Evolutionary conservation across 37 sponge, comb jelly and placozoan species (phyloP).

Genomic region (Bolinopsis microptera): DNA sequence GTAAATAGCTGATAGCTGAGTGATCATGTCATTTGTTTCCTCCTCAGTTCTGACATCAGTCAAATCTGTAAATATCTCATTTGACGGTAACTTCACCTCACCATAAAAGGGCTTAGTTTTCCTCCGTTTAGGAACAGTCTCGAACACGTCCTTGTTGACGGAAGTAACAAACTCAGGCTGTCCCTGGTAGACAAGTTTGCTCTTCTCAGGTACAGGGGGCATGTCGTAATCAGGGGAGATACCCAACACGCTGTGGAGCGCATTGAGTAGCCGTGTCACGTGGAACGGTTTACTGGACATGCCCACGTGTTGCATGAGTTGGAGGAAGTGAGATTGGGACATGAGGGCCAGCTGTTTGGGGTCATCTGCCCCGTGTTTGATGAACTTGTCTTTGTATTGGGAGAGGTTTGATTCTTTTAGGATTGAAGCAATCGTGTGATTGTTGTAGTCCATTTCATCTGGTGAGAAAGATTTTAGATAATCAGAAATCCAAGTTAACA

Average conservation of each 20-base stretch:
- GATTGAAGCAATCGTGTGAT: not conserved
- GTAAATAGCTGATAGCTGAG: slow-evolving; percentile 45
- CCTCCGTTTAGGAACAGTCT: not conserved
- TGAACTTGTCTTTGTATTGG: not conserved
- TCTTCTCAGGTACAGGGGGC: slow-evolving; percentile 23
- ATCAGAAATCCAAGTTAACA: not conserved
- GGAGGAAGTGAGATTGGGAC: not conserved
- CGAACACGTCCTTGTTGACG: not conserved
- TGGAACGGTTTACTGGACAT: slow-evolving; percentile 41
- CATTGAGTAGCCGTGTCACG: not conserved
- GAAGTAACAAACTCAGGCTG: slow-evolving; percentile 42
- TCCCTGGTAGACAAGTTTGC: slow-evolving; percentile 5
- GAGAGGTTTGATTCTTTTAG: slow-evolving; percentile 27
- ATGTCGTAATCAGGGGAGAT: not conserved
- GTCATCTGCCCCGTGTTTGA: slow-evolving; percentile 21
- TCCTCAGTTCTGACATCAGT: slow-evolving; percentile 37
- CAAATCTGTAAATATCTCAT: slow-evolving; percentile 35
- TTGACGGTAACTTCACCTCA: slow-evolving; percentile 21
- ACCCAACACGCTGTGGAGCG: not conserved
- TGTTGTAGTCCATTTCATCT: not conserved
- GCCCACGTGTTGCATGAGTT: slow-evolving; percentile 14
- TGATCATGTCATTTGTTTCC: not conserved
- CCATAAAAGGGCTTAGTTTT: slow-evolving; percentile 31
- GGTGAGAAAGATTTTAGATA: not conserved
- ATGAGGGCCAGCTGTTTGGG: not conserved